Base-by-base conservation (phyloP, 1,140 invertebrate genomes). In the Stegodyphus dumicola region DNA sequence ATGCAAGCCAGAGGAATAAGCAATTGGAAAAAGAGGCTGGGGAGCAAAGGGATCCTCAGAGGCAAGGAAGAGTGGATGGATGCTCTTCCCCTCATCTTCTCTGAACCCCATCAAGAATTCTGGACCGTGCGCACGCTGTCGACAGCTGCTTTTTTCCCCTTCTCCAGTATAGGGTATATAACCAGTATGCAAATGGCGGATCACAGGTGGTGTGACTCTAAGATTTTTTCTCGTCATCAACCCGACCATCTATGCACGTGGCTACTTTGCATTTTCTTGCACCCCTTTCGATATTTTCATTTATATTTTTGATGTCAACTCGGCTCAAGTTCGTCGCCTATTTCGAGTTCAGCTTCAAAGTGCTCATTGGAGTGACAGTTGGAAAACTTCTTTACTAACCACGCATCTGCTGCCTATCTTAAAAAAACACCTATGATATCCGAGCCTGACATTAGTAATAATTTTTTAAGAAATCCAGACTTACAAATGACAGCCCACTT, bases 101-200 rank as follows among this genome's bases (percentile, higher is more conserved):
- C 56, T 60, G 65, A 80, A 80, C 67, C 54, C 78, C 54, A 80
- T 80, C 78, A 80, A 71, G 78, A 53, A 80, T 80, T 80, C 78
- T 80, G 78, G 78, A 71, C 78, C 78, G 67, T 78, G 77, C 77
- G 66, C 77, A 69, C 66, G 53, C 51, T 18, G 66, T 49, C 17
- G 77, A 69, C 77, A 69, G 77, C 77, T 78, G 64, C 49, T 17
- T 60, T 71, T 77, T 79, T 80, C 17, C 52, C 18, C 10, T 70
- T 71, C 48, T 70, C 49, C 49, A 54, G n/a, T 33, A 33, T 33
- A 49, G 53, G 78, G 60, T 71, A 64, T 71, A 80, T 80, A 80
- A 80, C 78, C 33, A 52, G 78, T 80, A 80, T 80, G 78, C 69
- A 80, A 80, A 80, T 71, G 52, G 56, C 56, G 56, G 65, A 67